These are phyloP conservation scores for Zhengitettix transpicula DNA, from an alignment of 2,888 invertebrate genomes.

Conservation along the genomic window DNA sequence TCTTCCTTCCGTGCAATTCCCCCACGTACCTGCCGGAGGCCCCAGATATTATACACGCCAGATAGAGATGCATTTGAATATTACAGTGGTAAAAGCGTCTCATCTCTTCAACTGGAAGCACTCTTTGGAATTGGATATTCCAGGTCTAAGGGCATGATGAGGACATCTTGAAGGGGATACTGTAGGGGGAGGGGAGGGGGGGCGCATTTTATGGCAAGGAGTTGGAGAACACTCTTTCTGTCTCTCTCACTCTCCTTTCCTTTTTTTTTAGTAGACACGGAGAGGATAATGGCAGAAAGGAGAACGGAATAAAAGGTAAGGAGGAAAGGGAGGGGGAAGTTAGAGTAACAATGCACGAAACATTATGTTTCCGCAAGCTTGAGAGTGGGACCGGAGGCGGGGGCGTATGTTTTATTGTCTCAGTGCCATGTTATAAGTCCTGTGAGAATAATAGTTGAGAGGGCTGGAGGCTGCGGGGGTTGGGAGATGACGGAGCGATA, in stretches of 20 bases:
- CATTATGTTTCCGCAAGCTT: background rate
- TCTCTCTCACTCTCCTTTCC: too few relatives aligned
- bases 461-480: too few relatives aligned
- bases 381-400: background rate
- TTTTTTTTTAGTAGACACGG: background rate
- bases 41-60: background rate
- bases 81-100: conserved; percentile 1
- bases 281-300: background rate
- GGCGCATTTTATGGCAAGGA: too few relatives aligned
- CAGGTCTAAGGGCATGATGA: conserved; percentile 12
- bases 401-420: background rate
- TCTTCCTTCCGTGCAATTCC: too few relatives aligned
- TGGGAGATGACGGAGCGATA: too few relatives aligned
- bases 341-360: background rate
- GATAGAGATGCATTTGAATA: background rate
- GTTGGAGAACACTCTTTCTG: too few relatives aligned
- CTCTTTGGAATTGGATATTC: conserved; percentile 14
- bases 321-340: background rate
- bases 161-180: conserved; percentile 8
- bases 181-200: conserved; percentile 2
- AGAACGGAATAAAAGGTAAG: background rate
- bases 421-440: background rate
- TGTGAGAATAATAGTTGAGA: too few relatives aligned
- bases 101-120: conserved; percentile 9
- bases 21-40: too few relatives aligned